phyloP scores from a whole-genome alignment of 1,140 invertebrate species.

The Ceratoteleas bidentatus region DNA sequence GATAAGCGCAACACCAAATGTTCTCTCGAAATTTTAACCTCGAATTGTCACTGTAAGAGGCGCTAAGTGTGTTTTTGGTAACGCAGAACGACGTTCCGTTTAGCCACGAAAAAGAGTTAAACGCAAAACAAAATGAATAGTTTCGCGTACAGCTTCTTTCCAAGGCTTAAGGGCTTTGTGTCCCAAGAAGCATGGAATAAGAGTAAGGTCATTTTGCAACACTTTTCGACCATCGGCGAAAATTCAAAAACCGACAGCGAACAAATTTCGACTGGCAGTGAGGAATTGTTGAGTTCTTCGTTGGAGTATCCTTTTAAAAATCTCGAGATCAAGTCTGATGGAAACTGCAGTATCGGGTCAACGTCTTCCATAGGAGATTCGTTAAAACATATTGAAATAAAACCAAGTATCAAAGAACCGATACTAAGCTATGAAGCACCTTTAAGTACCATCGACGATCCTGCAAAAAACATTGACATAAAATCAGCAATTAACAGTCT shows the following conservation, averaged over 20 bases:
- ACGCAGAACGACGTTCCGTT: too few relatives aligned
- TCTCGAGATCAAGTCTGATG: conserved; percentile 3
- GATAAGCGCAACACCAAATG: too few relatives aligned
- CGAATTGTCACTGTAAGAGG: too few relatives aligned
- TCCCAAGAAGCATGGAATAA: conserved; percentile 40
- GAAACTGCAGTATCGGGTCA: not conserved
- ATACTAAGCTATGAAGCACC: not conserved
- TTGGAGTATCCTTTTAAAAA: not conserved
- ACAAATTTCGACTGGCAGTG: conserved; percentile 2
- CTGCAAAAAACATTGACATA: conserved; percentile 26
- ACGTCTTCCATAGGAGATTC: conserved; percentile 12
- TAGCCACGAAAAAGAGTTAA: not conserved
- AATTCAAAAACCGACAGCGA: conserved; percentile 21
- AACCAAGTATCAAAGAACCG: conserved; percentile 6
- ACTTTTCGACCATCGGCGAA: conserved; percentile 33
- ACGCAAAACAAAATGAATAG: conserved; percentile 23
- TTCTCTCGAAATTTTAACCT: too few relatives aligned
- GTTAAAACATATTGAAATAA: conserved; percentile 23
- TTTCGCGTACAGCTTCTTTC: conserved; percentile 29
- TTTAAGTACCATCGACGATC: conserved; percentile 1
- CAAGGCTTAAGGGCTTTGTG: conserved; percentile 32
- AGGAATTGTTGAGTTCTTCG: not conserved
- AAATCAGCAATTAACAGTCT: conserved; percentile 20
- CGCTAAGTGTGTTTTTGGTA: too few relatives aligned
- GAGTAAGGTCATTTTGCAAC: conserved; percentile 43